These are phyloP conservation scores for Hyperopisus bebe DNA, from an alignment of 2,113 vertebrate genomes.

Conservation along the genomic window DNA sequence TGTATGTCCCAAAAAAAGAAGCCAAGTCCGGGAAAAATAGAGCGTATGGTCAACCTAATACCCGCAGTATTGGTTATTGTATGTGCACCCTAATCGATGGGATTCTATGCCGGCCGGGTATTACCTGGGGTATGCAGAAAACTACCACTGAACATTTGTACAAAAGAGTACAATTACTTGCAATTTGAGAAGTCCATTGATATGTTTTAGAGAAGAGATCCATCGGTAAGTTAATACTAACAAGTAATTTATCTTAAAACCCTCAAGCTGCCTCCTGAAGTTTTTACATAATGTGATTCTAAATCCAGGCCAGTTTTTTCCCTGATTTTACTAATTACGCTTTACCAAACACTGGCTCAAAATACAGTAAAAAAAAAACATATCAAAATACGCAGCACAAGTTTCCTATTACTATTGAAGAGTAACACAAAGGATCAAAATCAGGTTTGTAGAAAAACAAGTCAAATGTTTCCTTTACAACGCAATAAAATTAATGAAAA, in stretches of 20 bases:
- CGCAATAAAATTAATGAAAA: background rate
- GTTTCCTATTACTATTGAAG: background rate
- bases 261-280: background rate
- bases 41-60: background rate
- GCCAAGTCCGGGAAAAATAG: background rate
- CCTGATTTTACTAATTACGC: background rate
- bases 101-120: background rate
- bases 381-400: background rate
- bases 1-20: background rate
- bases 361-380: background rate
- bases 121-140: background rate
- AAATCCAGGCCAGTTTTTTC: background rate
- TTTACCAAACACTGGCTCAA: background rate
- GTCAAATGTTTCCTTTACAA: background rate
- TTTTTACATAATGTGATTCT: background rate
- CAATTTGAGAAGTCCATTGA: background rate
- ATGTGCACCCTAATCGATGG: background rate
- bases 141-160: background rate
- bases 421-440: background rate
- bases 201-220: background rate
- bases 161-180: background rate
- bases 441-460: background rate
- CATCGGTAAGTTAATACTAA: background rate
- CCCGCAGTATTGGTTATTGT: background rate
- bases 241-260: background rate